Evolutionary conservation across 2,888 invertebrate genomes (phyloP).

Genomic region (Monoplex corrugatus): DNA sequence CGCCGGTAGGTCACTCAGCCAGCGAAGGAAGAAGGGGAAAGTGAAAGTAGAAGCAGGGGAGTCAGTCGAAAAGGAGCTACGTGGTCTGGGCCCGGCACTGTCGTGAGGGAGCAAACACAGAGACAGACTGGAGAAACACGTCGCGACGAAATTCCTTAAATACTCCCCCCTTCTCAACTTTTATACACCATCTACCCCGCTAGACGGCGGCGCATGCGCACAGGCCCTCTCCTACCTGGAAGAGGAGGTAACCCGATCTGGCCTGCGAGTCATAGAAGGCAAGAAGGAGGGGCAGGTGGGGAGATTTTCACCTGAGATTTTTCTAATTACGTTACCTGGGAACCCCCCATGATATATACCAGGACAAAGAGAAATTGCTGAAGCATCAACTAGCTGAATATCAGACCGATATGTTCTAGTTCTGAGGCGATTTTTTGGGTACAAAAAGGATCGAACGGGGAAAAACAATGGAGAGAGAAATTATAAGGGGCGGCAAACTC

Average conservation of each 20-base stretch:
- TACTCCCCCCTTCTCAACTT: slow-evolving; percentile 65
- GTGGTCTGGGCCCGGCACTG: slow-evolving; percentile 60
- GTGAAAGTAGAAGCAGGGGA: slow-evolving; percentile 60
- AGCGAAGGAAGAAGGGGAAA: not conserved
- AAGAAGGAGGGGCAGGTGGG: slow-evolving; percentile 22
- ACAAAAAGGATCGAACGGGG: not conserved
- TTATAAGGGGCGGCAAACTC: not conserved
- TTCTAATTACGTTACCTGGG: not conserved
- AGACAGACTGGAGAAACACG: slow-evolving; percentile 59
- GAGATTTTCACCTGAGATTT: slow-evolving; percentile 11
- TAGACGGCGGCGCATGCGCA: slow-evolving; percentile 52
- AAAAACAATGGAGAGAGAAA: not conserved
- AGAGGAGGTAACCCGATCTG: slow-evolving; percentile 51
- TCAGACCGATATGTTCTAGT: not conserved
- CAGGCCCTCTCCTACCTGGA: slow-evolving; percentile 6
- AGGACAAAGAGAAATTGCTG: not conserved
- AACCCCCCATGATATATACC: not conserved
- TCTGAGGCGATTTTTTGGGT: not conserved
- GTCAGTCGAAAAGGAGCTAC: slow-evolving; percentile 61
- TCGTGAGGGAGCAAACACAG: slow-evolving; percentile 54
- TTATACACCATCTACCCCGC: slow-evolving; percentile 66
- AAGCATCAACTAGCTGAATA: not conserved
- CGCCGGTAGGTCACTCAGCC: not conserved
- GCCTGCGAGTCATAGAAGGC: slow-evolving; percentile 50
- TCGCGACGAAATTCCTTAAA: slow-evolving; percentile 75